Percentiles rank a stretch among this genome's conserved stretches.
These are phyloP conservation scores for Heliothis peltigera DNA, from an alignment of 2,888 invertebrate genomes.

Conservation along the genomic window DNA sequence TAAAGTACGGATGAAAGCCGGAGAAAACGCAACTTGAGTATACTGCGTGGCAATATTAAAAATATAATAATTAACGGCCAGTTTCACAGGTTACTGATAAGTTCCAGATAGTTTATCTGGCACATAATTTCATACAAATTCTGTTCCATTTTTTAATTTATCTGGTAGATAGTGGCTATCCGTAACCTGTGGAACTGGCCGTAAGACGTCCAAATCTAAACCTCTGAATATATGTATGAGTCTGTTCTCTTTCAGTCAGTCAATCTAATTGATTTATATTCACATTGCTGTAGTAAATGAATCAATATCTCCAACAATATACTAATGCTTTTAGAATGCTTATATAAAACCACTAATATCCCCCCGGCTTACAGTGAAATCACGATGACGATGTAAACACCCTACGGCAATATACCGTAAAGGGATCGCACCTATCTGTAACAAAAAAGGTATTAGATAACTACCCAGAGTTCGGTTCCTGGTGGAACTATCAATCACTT, in stretches of 20 bases:
- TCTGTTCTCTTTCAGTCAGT: background rate
- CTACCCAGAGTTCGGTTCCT: constrained; percentile 63
- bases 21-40: too few species aligned
- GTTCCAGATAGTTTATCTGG: too few species aligned
- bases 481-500: constrained; percentile 82
- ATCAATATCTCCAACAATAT: constrained; percentile 33
- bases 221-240: too few species aligned
- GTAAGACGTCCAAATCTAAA: too few species aligned
- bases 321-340: constrained; percentile 62
- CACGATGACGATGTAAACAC: constrained; percentile 62
- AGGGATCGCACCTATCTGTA: constrained; percentile 66
- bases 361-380: constrained; percentile 51
- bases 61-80: too few species aligned
- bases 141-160: too few species aligned
- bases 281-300: constrained; percentile 4
- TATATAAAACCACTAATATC: constrained; percentile 57
- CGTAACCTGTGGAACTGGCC: too few species aligned
- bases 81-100: too few species aligned
- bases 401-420: constrained; percentile 57
- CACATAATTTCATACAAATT: too few species aligned
- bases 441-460: constrained; percentile 67
- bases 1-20: too few species aligned
- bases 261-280: background rate
- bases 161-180: too few species aligned
- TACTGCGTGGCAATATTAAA: too few species aligned